Conservation (phyloP, 2,797 vertebrate species). For the Steatocranus sp. region DNA sequence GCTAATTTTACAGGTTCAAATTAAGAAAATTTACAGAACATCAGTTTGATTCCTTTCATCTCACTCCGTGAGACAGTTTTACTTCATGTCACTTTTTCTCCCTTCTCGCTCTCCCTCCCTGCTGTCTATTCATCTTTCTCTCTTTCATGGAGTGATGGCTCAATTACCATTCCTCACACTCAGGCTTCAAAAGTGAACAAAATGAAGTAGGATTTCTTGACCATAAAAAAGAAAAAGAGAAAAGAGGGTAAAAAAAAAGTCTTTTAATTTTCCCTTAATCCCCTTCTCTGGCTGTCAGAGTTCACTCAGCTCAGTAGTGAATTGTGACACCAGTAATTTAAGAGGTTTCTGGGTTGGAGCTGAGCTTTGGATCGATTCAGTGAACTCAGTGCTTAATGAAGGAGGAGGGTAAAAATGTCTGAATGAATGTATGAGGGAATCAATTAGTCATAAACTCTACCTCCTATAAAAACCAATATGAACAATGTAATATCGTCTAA, state of each 20-base stretch:
- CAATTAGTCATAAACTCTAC: conserved; percentile 19
- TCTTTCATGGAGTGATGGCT: conserved; percentile 52
- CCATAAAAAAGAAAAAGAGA: conserved; percentile 10
- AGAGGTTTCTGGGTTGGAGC: conserved; percentile 24
- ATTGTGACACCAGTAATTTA: conserved; percentile 48
- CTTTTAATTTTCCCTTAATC: conserved; percentile 41
- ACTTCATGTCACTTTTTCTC: not conserved
- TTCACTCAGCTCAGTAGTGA: conserved; percentile 28
- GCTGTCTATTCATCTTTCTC: conserved; percentile 39
- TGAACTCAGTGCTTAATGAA: conserved; percentile 28
- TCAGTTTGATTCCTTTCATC: conserved; percentile 1
- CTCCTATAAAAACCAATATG: not conserved
- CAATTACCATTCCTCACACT: conserved; percentile 60
- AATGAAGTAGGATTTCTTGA: conserved; percentile 38
- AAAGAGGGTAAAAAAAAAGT: not conserved
- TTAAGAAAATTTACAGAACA: not conserved
- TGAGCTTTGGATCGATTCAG: conserved; percentile 36
- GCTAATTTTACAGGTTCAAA: not conserved
- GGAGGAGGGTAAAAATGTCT: conserved; percentile 18
- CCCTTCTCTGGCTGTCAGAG: conserved; percentile 18
- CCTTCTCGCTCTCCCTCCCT: not conserved
- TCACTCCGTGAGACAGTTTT: not conserved
- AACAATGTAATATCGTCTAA: not conserved
- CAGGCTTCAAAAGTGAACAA: conserved; percentile 44
- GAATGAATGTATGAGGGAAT: conserved; percentile 32